Evolutionary conservation across 2,113 vertebrate species (phyloP).

Genomic region (Rhinoptilus africanus): DNA sequence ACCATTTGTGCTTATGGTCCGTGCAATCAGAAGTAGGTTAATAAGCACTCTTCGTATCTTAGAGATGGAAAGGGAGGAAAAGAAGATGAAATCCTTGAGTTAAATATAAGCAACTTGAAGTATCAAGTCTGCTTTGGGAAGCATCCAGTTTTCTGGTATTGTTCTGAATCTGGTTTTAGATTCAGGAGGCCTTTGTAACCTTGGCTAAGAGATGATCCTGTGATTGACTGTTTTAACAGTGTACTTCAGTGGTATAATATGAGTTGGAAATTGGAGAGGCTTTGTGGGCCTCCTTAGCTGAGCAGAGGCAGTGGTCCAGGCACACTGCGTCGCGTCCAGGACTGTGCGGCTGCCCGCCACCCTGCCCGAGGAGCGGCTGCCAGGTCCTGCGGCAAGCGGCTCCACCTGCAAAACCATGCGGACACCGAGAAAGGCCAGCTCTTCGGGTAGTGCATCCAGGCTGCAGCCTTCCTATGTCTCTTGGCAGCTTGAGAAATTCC

Average conservation of each 20-base stretch:
- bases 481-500: neutral
- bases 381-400: neutral
- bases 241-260: neutral
- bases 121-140: neutral
- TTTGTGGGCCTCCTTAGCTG: neutral
- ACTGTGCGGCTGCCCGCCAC: rapidly evolving
- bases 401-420: neutral
- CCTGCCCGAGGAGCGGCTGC: neutral
- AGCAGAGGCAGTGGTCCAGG: neutral
- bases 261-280: neutral
- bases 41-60: neutral
- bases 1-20: neutral
- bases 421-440: rapidly evolving
- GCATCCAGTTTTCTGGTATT: neutral
- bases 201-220: neutral
- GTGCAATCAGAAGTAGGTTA: neutral
- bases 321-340: rapidly evolving
- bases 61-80: neutral
- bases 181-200: neutral
- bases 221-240: neutral
- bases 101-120: neutral
- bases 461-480: neutral
- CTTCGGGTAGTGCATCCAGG: neutral
- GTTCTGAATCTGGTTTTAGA: neutral
- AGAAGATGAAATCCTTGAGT: neutral